Evolutionary conservation across 2,888 invertebrate genomes (phyloP).

Genomic region (Heliconius sara): DNA sequence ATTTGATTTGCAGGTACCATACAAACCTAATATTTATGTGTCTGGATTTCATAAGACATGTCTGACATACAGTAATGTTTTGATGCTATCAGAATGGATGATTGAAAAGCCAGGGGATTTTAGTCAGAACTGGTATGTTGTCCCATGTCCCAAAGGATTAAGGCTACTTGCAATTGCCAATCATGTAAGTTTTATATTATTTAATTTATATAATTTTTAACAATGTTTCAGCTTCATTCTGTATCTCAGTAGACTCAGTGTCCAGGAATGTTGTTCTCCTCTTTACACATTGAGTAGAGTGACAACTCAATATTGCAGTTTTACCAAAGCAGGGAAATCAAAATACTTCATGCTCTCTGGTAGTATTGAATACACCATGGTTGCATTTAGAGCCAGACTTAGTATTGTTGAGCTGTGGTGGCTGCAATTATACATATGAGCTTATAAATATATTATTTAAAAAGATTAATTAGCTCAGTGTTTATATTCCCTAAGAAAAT

Average conservation of each 20-base stretch:
- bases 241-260: neutral
- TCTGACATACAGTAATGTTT: constrained; percentile 73
- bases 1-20: constrained; percentile 59
- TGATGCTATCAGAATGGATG: constrained; percentile 98
- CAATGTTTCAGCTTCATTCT: neutral
- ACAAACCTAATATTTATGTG: constrained; percentile 72
- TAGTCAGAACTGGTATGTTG: constrained; percentile 87
- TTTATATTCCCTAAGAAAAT: too few relatives aligned
- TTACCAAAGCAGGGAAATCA: too few relatives aligned
- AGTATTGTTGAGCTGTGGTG: too few relatives aligned
- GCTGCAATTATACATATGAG: too few relatives aligned
- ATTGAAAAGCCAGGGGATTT: constrained; percentile 92
- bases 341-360: too few relatives aligned
- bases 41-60: constrained; percentile 71
- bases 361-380: too few relatives aligned
- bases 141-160: constrained; percentile 93
- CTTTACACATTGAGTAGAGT: neutral
- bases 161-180: constrained; percentile 92
- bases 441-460: too few relatives aligned
- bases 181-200: constrained; percentile 71
- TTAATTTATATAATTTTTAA: neutral
- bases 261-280: neutral
- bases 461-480: too few relatives aligned
- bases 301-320: neutral
- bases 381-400: too few relatives aligned